Percentiles rank a stretch among this genome's conserved stretches.
Conservation (phyloP, 2,888 invertebrate species). For the Xestia xanthographa region DNA sequence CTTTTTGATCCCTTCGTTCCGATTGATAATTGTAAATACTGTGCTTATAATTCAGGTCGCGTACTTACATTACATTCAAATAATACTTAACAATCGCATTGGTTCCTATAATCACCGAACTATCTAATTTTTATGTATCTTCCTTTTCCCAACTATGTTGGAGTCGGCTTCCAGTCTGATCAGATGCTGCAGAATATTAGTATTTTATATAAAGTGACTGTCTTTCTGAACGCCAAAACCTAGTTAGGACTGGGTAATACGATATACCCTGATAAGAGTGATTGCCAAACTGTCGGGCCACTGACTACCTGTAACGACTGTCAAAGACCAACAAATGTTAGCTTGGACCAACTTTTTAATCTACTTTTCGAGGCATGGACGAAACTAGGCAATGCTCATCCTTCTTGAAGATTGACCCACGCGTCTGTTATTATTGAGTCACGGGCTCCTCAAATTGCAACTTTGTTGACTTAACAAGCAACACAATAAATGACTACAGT, state of each 20-base stretch:
- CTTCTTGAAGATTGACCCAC: neutral
- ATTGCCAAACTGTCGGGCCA: neutral
- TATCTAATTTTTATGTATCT: no score
- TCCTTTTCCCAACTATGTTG: no score
- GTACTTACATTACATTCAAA: no score
- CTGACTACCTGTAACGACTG: neutral
- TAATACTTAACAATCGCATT: no score
- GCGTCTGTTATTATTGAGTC: neutral
- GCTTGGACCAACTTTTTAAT: neutral
- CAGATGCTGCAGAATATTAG: no score
- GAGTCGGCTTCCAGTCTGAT: no score
- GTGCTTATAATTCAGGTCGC: neutral
- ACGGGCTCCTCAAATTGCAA: no score
- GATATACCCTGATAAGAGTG: neutral
- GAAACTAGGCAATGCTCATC: neutral
- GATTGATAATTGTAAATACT: neutral
- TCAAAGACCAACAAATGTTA: neutral
- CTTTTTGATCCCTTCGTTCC: no score
- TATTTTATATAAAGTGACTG: no score
- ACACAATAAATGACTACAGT: conserved; percentile 1
- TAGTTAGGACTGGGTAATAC: no score
- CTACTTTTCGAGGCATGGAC: neutral
- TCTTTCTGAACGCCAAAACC: no score
- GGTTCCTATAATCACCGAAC: no score
- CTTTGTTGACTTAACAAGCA: neutral